These are phyloP conservation scores for Zoanthus sociatus DNA, from an alignment of 92 coral and sea anemone species.

Conservation along the genomic window DNA sequence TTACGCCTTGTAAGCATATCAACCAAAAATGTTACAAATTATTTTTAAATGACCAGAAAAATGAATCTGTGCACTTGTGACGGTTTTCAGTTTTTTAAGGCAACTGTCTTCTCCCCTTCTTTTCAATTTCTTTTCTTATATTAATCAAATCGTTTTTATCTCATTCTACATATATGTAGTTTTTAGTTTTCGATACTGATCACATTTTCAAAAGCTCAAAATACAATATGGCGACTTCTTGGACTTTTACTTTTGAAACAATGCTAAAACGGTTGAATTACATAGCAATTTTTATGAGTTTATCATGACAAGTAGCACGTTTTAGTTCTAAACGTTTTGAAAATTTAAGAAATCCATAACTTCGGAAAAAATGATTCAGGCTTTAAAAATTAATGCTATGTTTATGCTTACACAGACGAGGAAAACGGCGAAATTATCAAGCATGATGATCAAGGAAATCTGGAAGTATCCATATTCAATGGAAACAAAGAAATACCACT, in stretches of 20 bases:
- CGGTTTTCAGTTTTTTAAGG: too few species aligned
- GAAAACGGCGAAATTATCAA: not conserved
- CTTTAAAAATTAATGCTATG: constrained; percentile 8
- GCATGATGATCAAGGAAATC: not conserved
- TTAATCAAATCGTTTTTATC: too few species aligned
- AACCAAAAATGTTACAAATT: constrained; percentile 1
- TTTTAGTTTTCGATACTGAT: too few species aligned
- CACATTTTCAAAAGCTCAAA: too few species aligned
- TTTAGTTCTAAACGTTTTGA: constrained; percentile 4
- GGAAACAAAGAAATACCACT: constrained; percentile 31
- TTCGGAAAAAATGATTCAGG: not conserved
- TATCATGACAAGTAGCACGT: not conserved
- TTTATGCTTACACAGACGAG: constrained; percentile 6
- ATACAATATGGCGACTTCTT: too few species aligned
- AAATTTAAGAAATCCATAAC: not conserved
- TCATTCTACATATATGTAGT: too few species aligned
- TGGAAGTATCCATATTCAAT: not conserved
- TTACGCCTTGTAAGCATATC: not conserved
- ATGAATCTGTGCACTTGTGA: too few species aligned
- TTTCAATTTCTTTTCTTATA: too few species aligned
- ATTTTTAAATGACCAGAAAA: not conserved
- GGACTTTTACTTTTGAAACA: too few species aligned
- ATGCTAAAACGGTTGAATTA: too few species aligned
- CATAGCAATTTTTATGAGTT: too few species aligned
- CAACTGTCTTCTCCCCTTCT: too few species aligned